Evolutionary conservation across 2,113 vertebrate genomes (phyloP), one percentile per base, ranked within the genome.

Genomic region (Tyrannus savana): DNA sequence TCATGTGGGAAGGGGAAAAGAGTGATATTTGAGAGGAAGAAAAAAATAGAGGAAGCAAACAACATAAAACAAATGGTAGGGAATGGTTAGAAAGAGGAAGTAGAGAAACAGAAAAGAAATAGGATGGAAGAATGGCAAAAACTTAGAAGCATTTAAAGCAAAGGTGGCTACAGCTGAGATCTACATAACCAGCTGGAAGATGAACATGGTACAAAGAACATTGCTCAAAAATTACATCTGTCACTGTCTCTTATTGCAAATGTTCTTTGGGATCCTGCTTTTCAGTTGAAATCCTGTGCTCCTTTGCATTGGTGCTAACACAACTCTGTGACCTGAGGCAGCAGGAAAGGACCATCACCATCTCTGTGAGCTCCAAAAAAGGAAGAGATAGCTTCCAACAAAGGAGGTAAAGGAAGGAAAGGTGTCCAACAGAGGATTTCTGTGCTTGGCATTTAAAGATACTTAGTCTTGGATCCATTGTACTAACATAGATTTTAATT

Each of bases 271-370:
- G 46, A 10, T 39, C 47, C 35, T 80, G 35, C 44, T 53, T 25
- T 56, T 35, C 42, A 62, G 78, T 12, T 31, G 69, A 30, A 63
- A 50, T 66, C 28, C 50, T 41, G 8, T 37, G 52, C 56, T 27
- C 7, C 12, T 1, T 9, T 28, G 16, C 22, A 2, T 1, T 44
- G 41, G 1, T 52, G 58, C 46, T 52, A 23, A 5, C 50, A 22
- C 14, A 59, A 5, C 3, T 80, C 30, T 41, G 41, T 28, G n/a
- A 47, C 52, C 37, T 37, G 46, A 66, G 50, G 4, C 49, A 74
- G 37, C 49, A 35, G 31, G 16, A 8, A 17, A 14, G 28, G 37
- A 16, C 4, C 21, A 12, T 55, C 5, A 1, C 6, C 27, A 21
- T 35, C 37, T 68, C n/a, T 82, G 42, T 53, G n/a, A 39, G 31